Evolutionary conservation across 2,888 invertebrate genomes (phyloP).

Genomic region (Parthenolecanium corni): DNA sequence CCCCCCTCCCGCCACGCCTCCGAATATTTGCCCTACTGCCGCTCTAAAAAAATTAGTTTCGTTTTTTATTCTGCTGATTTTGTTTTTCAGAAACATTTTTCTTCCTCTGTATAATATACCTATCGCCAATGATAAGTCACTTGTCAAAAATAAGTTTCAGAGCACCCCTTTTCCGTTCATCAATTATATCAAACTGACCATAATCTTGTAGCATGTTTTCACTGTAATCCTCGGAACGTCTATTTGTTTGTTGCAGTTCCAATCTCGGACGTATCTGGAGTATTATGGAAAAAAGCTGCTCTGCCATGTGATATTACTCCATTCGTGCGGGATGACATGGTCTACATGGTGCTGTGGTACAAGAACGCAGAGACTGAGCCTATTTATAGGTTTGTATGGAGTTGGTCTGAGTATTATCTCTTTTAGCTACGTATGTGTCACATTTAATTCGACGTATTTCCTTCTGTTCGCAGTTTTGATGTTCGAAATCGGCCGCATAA

Average conservation of each 20-base stretch:
- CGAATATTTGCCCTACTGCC: too few relatives aligned
- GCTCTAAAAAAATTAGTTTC: too few relatives aligned
- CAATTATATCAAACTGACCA: too few relatives aligned
- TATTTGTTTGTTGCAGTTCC: slow-evolving; percentile 50
- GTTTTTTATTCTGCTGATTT: too few relatives aligned
- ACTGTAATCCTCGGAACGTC: too few relatives aligned
- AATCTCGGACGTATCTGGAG: slow-evolving; percentile 67
- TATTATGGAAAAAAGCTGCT: slow-evolving; percentile 66
- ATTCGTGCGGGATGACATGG: slow-evolving; percentile 62
- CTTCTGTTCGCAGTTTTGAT: slow-evolving; percentile 44
- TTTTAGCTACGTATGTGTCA: background rate
- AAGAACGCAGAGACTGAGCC: slow-evolving; percentile 73
- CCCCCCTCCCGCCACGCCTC: too few relatives aligned
- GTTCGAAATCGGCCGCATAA: slow-evolving; percentile 46
- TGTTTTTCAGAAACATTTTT: too few relatives aligned
- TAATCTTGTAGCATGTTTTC: too few relatives aligned
- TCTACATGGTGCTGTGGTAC: slow-evolving; percentile 83
- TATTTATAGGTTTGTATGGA: slow-evolving; percentile 58
- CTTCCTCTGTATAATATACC: too few relatives aligned
- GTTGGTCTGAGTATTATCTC: background rate
- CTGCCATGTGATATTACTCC: slow-evolving; percentile 79
- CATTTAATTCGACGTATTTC: background rate
- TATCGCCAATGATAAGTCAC: too few relatives aligned
- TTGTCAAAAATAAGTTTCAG: too few relatives aligned
- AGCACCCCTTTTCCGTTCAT: too few relatives aligned